These are phyloP conservation scores for Scortum barcoo DNA, from an alignment of 2,113 vertebrate species.

Conservation along the genomic window DNA sequence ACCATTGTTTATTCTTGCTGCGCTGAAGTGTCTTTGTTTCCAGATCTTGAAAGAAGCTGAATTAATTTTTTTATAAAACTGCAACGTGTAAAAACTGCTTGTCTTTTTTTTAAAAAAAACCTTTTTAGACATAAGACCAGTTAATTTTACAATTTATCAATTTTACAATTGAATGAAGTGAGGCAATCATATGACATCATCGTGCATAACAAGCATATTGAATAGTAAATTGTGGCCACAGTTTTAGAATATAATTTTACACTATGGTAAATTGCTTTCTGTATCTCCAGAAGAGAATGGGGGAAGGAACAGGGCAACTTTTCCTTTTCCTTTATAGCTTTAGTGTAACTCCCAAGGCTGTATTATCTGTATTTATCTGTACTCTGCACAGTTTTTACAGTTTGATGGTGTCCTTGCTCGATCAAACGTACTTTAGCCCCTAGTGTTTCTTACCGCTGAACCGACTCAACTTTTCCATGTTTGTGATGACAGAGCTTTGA, in stretches of 20 bases:
- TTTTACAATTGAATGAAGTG: neutral
- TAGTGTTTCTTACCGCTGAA: conserved; percentile 43
- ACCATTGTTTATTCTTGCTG: neutral
- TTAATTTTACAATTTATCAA: neutral
- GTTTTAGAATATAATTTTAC: neutral
- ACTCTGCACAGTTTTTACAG: conserved; percentile 19
- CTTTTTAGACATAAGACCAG: neutral
- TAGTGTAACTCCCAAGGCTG: neutral
- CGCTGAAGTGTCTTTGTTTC: neutral
- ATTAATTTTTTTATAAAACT: neutral
- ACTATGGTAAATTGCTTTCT: neutral
- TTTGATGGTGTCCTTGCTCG: conserved; percentile 15
- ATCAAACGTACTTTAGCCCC: conserved; percentile 34
- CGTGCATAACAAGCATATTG: neutral
- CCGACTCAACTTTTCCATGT: conserved; percentile 66
- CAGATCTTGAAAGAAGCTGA: neutral
- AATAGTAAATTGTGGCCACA: conserved; percentile 16
- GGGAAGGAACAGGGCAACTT: neutral
- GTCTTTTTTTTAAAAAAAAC: neutral
- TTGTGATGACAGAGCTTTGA: conserved; percentile 58
- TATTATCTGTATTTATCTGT: conserved; percentile 3
- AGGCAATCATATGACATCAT: neutral
- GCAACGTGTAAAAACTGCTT: neutral
- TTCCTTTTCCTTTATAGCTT: neutral
- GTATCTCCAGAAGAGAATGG: neutral